Evolutionary conservation across 2,797 vertebrate species (phyloP), one percentile per base, ranked within the genome.

Genomic region (Craterocephalus amniculus): DNA sequence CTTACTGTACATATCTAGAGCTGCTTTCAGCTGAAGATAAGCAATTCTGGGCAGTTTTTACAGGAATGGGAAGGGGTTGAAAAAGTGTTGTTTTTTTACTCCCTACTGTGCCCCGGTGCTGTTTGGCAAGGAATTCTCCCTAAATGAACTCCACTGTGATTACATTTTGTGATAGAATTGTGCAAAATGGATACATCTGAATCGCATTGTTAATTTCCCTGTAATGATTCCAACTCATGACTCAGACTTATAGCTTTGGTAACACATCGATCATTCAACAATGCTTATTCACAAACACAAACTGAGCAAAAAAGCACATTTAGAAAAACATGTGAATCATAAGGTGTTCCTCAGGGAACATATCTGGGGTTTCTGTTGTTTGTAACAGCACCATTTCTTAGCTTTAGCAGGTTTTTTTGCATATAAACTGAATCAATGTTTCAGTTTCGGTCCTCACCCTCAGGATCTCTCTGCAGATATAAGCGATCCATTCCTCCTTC

Each of bases 401-500:
- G 7, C 43, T 48, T 48, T n/a, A 8, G 43, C 2, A 11, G 14
- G 27, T 63, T 29, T 40, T 27, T 0, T 27, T 31, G 18, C 26
- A 13, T 52, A 11, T 31, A 29, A 14, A 31, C 29, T 13, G 20
- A 51, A 26, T 27, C 5, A 35, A n/a, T 9, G 9, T 18, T 40
- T 16, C 6, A 34, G 32, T 35, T n/a, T 9, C 0, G 0, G 22
- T 9, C 31, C 87, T 86, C 79, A 99, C 97, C 94, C 97, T 91
- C 70, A 99, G 94, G 88, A 99, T 99, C 93, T 99, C 97, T 78
- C 97, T 94, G 95, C 97, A 99, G 93, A 98, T 93, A 89, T 99
- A 98, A 0, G 97, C 97, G 0, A 97, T 98, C 97, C 97, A 98
- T 71, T 99, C 97, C 79, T 99, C 97, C 90, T 98, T 99, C 89